phyloP scores from a whole-genome alignment of 2,888 invertebrate genomes.

The Opisthograptis luteolata region DNA sequence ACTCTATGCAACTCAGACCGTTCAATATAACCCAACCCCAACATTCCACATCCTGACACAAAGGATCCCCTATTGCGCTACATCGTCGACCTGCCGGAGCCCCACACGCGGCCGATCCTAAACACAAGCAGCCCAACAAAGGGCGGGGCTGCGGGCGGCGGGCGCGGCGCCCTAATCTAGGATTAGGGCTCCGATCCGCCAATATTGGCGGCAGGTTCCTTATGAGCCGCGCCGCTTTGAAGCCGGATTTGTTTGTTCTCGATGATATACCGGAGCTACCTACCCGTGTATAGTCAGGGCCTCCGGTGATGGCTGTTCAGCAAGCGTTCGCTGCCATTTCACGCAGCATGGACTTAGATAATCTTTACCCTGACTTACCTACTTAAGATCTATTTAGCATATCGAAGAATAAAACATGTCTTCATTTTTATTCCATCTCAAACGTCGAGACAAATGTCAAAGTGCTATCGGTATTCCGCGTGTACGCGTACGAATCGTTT shows the following conservation, averaged over 20 bases:
- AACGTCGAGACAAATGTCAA: no score
- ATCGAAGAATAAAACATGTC: no score
- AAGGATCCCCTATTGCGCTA: not conserved
- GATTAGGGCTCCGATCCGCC: slow-evolving; percentile 4
- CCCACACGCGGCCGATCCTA: not conserved
- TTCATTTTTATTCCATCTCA: no score
- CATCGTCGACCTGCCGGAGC: not conserved
- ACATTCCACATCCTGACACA: not conserved
- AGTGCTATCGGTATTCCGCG: no score
- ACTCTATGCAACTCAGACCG: no score
- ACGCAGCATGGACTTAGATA: no score
- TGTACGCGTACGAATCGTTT: no score
- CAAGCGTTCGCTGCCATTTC: no score
- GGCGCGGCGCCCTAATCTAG: not conserved
- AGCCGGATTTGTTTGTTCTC: not conserved
- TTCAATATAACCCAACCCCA: not conserved
- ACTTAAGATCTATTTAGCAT: no score
- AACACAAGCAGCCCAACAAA: not conserved
- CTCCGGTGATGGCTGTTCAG: not conserved
- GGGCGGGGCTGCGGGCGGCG: no score
- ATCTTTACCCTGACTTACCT: no score
- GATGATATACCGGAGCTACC: not conserved
- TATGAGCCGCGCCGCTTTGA: not conserved
- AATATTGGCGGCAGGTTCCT: slow-evolving; percentile 5
- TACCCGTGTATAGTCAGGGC: not conserved